Percentiles rank a stretch among this genome's conserved stretches.
These are phyloP conservation scores for Drosophila micromelanica DNA, from an alignment of 1,140 invertebrate genomes.

Conservation along the genomic window DNA sequence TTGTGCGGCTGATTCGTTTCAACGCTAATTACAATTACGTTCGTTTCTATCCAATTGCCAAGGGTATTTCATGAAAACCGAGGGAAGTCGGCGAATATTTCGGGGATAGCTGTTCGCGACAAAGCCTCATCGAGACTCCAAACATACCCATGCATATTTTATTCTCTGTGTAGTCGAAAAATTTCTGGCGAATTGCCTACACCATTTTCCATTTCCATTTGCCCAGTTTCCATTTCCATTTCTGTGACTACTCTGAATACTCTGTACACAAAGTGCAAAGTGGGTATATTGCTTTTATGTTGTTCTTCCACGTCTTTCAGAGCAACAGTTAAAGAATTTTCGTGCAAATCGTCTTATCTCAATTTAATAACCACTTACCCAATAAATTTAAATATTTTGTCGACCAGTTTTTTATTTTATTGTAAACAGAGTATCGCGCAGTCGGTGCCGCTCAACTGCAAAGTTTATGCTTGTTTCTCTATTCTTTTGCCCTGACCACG, in stretches of 20 bases:
- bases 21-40: conserved; percentile 74
- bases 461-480: not conserved
- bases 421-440: too few relatives aligned
- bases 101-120: conserved; percentile 14
- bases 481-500: conserved; percentile 10
- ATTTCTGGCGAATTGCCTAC: conserved; percentile 45
- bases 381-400: too few relatives aligned
- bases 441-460: too few relatives aligned
- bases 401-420: too few relatives aligned
- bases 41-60: conserved; percentile 10
- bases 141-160: conserved; percentile 79
- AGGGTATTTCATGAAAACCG: too few relatives aligned
- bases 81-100: not conserved
- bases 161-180: conserved; percentile 41
- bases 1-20: conserved; percentile 55
- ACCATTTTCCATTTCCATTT: conserved; percentile 11
- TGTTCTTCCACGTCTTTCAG: too few relatives aligned
- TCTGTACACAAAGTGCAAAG: too few relatives aligned
- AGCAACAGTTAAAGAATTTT: too few relatives aligned
- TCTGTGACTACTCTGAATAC: conserved; percentile 7
- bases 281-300: not conserved
- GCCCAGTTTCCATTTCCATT: conserved; percentile 13
- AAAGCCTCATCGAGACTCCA: conserved; percentile 46
- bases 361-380: too few relatives aligned
- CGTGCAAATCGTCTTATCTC: too few relatives aligned